phyloP scores from a whole-genome alignment of 2,113 vertebrate genomes.

The Microcebus lehilahytsara region DNA sequence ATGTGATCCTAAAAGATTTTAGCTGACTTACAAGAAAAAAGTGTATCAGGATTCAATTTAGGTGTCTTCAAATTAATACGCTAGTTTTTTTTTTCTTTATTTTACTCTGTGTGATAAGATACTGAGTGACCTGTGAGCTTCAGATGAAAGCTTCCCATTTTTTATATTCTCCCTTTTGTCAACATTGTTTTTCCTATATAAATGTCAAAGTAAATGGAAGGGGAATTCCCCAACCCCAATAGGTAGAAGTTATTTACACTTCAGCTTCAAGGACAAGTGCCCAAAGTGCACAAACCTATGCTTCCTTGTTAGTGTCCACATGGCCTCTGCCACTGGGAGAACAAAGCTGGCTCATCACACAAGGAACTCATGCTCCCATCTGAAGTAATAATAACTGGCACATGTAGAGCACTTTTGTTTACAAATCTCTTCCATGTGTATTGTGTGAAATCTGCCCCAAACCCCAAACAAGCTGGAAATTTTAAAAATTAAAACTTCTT shows the following conservation, averaged over 20 bases:
- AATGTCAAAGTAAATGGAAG: not conserved
- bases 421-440: not conserved
- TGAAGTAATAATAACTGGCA: not conserved
- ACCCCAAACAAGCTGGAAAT: not conserved
- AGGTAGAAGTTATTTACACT: not conserved
- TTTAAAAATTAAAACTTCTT: not conserved
- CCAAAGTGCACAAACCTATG: not conserved
- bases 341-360: not conserved
- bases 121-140: not conserved
- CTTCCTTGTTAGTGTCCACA: not conserved
- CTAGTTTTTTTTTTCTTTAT: not conserved
- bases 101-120: not conserved
- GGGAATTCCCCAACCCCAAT: not conserved
- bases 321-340: not conserved
- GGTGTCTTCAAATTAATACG: not conserved
- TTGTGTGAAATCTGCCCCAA: not conserved
- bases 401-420: not conserved
- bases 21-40: not conserved
- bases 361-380: not conserved
- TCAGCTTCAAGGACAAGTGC: not conserved
- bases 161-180: not conserved
- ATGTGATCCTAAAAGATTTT: not conserved
- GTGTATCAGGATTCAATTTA: not conserved
- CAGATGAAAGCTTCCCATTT: not conserved
- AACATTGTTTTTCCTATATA: not conserved